These are phyloP conservation scores for Melinaea menophilus DNA, from an alignment of 2,888 invertebrate genomes.

Conservation along the genomic window DNA sequence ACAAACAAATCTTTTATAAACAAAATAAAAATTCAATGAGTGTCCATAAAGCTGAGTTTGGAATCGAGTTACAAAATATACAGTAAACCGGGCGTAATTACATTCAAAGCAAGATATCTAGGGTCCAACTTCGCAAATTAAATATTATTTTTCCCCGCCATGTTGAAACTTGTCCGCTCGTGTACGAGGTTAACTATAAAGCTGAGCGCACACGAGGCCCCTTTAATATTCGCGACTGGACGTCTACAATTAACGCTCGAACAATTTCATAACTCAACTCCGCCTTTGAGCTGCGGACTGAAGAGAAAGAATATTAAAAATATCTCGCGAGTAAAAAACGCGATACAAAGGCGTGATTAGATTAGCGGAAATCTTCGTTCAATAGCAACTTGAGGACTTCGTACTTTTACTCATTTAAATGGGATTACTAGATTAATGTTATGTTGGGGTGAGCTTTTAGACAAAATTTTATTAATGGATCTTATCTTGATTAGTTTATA, in stretches of 20 bases:
- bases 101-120: conserved; percentile 42
- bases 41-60: conserved; percentile 18
- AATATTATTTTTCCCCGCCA: conserved; percentile 59
- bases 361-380: conserved; percentile 52
- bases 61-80: conserved; percentile 30
- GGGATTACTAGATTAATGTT: not conserved
- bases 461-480: not conserved
- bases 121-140: conserved; percentile 53
- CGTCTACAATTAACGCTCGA: conserved; percentile 76
- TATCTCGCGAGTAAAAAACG: conserved; percentile 51
- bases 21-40: conserved; percentile 25
- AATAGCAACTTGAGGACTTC: conserved; percentile 35
- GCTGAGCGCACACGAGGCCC: conserved; percentile 53
- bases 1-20: not conserved
- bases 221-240: conserved; percentile 75
- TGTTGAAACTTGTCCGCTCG: conserved; percentile 46
- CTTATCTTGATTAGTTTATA: too few species aligned
- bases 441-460: not conserved
- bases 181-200: conserved; percentile 61
- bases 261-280: conserved; percentile 74
- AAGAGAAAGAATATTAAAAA: conserved; percentile 54
- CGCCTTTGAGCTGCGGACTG: conserved; percentile 64
- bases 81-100: conserved; percentile 35
- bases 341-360: conserved; percentile 57
- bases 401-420: not conserved